Evolutionary conservation across 1,140 invertebrate genomes (phyloP).

Genomic region (Aphaenogaster rudis): DNA sequence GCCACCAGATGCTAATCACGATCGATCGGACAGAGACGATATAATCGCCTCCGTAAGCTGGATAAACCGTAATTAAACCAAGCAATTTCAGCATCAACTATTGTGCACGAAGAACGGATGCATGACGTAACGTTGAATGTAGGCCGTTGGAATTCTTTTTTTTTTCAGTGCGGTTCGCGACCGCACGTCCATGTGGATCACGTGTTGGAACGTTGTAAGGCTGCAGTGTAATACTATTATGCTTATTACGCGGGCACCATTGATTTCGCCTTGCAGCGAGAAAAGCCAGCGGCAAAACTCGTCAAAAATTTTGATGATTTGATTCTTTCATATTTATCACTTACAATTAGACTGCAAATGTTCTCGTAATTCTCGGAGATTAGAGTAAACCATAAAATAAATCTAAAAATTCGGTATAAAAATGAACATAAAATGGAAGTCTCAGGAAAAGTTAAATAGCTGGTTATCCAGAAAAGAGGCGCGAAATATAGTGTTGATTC

Average conservation of each 20-base stretch:
- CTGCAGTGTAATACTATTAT: slow-evolving; percentile 50
- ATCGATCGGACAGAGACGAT: slow-evolving; percentile 37
- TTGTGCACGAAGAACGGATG: slow-evolving; percentile 46
- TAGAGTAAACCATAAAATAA: not conserved
- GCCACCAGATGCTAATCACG: slow-evolving; percentile 39
- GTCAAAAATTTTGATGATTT: not conserved
- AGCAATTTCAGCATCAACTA: slow-evolving; percentile 53
- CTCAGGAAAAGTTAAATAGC: not conserved
- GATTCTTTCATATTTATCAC: slow-evolving; percentile 5
- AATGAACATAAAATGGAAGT: not conserved
- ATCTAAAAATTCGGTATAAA: not conserved
- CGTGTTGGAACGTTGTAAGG: slow-evolving; percentile 47
- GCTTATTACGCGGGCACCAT: slow-evolving; percentile 14
- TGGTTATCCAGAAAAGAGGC: no score
- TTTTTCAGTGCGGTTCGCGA: slow-evolving; percentile 15
- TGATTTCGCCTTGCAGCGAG: slow-evolving; percentile 4
- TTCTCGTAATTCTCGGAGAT: not conserved
- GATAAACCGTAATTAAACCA: slow-evolving; percentile 41
- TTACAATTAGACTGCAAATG: not conserved
- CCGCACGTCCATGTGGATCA: slow-evolving; percentile 30
- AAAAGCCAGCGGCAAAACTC: not conserved
- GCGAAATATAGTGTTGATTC: not conserved
- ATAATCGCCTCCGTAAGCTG: slow-evolving; percentile 38
- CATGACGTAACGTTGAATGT: slow-evolving; percentile 46
- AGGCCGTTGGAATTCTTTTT: slow-evolving; percentile 49